Evolutionary conservation across 1,140 invertebrate species (phyloP), one percentile per base, ranked within the genome.

Genomic region (Chironomus striatipennis): DNA sequence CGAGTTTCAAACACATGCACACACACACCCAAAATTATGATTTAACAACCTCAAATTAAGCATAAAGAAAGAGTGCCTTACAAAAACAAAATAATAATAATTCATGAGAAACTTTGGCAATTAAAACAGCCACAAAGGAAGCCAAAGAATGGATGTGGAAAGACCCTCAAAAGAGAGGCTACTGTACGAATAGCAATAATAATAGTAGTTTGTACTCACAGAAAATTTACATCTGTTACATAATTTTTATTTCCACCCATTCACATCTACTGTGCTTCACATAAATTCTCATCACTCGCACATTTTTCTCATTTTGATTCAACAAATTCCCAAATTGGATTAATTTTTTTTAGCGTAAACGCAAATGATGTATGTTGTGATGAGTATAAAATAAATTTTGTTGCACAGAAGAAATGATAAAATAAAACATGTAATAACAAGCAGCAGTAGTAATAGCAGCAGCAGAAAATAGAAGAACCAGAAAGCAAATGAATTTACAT

Each of bases 251-350:
- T 57, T 34, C 24, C 24, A 34, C 24, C 24, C 24, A 57, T 57
- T 57, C 12, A 12, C 47, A 57, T 57, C 47, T 5, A 34, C 24
- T 34, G 24, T 34, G 24, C 24, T 34, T 34, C 24, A 34, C 24
- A 34, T 34, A 34, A 34, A 34, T 34, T 5, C 24, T 34, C 24
- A 34, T 34, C 24, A 34, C 24, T 34, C 24, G 24, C 24, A 34
- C 24, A 34, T 34, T 34, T 5, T 34, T 57, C n/a, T 57, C 47
- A 57, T 57, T 57, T n/a, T 57, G 12, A 57, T 57, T 57, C 47
- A 57, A 15, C 47, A 57, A 57, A 57, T n/a, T 57, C 47, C 47
- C 47, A 57, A 57, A 57, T 57, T 57, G 47, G 47, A 57, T 57
- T 57, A 57, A 12, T 57, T 15, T 57, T 57, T 12, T 57, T 57